Percentiles rank a stretch among this genome's conserved stretches.
Conservation (phyloP, 2,797 vertebrate genomes). For the Spea hammondii region DNA sequence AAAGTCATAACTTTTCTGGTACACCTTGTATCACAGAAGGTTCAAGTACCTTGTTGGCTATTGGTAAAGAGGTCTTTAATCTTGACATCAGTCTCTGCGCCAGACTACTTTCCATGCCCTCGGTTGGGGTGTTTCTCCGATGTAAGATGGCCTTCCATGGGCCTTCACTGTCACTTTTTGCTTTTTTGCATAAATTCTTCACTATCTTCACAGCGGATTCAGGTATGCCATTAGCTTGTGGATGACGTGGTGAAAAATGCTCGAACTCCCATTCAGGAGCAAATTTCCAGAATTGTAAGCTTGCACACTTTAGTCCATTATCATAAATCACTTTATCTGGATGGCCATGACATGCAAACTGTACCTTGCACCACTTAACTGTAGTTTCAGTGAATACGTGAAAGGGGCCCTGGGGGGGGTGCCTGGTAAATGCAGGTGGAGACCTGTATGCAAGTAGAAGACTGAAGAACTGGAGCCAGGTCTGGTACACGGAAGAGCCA, state of each 20-base stretch:
- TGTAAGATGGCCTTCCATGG: background rate
- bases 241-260: constrained; percentile 11
- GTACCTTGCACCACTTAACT: background rate
- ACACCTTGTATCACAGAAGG: background rate
- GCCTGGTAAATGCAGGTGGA: no score
- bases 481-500: no score
- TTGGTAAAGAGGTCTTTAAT: constrained; percentile 1
- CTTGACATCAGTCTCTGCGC: background rate
- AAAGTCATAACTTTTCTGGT: no score
- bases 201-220: constrained; percentile 1
- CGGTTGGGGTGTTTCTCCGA: constrained; percentile 9
- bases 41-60: constrained; percentile 10
- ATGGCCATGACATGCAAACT: background rate
- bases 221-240: constrained; percentile 8
- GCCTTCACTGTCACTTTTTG: background rate
- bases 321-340: background rate
- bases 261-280: no score
- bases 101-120: background rate
- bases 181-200: constrained; percentile 5
- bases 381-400: no score
- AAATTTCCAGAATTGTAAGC: no score
- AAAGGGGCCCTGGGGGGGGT: no score
- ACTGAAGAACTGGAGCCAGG: no score
- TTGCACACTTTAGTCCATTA: background rate
- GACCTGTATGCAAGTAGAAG: no score